phyloP scores from a whole-genome alignment of 2,888 invertebrate species.

The Troilus luridus region DNA sequence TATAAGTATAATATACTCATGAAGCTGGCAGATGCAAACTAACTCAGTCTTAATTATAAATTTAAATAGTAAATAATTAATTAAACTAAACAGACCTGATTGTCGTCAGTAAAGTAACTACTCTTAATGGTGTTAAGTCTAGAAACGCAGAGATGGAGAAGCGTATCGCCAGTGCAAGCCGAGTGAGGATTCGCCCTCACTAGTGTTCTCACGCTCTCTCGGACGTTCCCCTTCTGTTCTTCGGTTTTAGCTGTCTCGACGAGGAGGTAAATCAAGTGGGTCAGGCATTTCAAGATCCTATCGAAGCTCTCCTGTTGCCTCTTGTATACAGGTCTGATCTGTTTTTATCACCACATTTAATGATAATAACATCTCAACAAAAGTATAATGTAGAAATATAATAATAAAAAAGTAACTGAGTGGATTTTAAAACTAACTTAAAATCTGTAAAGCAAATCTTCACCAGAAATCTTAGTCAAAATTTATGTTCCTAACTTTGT shows the following conservation, averaged over 20 bases:
- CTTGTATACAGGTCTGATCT: slow-evolving; percentile 80
- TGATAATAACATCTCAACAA: not conserved
- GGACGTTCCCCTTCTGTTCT: slow-evolving; percentile 71
- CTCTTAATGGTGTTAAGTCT: slow-evolving; percentile 84
- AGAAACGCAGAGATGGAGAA: slow-evolving; percentile 87
- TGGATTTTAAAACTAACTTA: not conserved
- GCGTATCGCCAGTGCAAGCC: slow-evolving; percentile 81
- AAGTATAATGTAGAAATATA: slow-evolving; percentile 2
- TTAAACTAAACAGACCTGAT: slow-evolving; percentile 69
- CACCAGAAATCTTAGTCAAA: too few relatives aligned
- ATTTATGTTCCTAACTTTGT: too few relatives aligned
- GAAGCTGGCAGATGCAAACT: not conserved
- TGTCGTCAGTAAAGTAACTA: slow-evolving; percentile 82
- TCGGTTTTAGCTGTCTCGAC: slow-evolving; percentile 74
- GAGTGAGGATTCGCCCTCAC: slow-evolving; percentile 79
- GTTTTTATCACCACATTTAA: slow-evolving; percentile 65
- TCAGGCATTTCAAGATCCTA: slow-evolving; percentile 83
- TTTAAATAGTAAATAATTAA: not conserved
- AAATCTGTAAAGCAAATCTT: not conserved
- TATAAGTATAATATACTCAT: not conserved
- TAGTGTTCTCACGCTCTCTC: slow-evolving; percentile 72
- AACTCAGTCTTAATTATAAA: not conserved
- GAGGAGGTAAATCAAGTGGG: slow-evolving; percentile 82
- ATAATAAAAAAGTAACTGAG: not conserved
- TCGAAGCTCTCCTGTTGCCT: slow-evolving; percentile 87